These are phyloP conservation scores for Amiota minor DNA, from an alignment of 2,888 invertebrate genomes.

Conservation along the genomic window DNA sequence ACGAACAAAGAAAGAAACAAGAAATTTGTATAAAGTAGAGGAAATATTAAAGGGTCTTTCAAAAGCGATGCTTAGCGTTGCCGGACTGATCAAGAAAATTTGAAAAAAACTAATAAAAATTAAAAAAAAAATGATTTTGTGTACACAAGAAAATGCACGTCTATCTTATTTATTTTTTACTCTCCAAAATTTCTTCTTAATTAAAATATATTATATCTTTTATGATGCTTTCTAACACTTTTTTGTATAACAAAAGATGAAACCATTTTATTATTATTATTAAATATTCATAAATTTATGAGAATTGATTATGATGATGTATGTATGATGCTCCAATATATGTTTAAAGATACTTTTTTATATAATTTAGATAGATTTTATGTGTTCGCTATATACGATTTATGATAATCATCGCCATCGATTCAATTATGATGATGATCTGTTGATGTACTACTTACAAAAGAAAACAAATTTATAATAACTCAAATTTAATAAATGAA, in stretches of 20 bases:
- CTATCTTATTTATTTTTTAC: neutral
- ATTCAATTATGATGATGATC: neutral
- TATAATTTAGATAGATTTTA: conserved; percentile 29
- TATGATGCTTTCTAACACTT: conserved; percentile 22
- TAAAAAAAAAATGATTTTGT: conserved; percentile 15
- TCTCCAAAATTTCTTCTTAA: no score
- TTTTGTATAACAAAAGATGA: conserved; percentile 9
- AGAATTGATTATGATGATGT: conserved; percentile 34
- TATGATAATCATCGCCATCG: conserved; percentile 10
- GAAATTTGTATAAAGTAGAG: neutral
- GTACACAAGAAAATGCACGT: conserved; percentile 19
- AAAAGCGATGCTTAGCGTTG: neutral
- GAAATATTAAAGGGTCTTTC: neutral
- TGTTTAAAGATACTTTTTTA: conserved; percentile 28
- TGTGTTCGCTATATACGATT: conserved; percentile 35
- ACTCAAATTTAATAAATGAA: conserved; percentile 15
- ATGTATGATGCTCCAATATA: conserved; percentile 48
- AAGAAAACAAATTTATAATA: conserved; percentile 19
- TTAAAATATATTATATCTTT: conserved; percentile 21
- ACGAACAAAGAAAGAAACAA: conserved; percentile 17
- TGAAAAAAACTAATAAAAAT: conserved; percentile 2
- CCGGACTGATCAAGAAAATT: conserved; percentile 3
- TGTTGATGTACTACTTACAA: conserved; percentile 27
- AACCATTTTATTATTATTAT: neutral
- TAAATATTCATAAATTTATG: conserved; percentile 2